Percentiles rank a stretch among this genome's conserved stretches.
Evolutionary conservation across 2,888 invertebrate species (phyloP).

Genomic region (Cenopis cana): DNA sequence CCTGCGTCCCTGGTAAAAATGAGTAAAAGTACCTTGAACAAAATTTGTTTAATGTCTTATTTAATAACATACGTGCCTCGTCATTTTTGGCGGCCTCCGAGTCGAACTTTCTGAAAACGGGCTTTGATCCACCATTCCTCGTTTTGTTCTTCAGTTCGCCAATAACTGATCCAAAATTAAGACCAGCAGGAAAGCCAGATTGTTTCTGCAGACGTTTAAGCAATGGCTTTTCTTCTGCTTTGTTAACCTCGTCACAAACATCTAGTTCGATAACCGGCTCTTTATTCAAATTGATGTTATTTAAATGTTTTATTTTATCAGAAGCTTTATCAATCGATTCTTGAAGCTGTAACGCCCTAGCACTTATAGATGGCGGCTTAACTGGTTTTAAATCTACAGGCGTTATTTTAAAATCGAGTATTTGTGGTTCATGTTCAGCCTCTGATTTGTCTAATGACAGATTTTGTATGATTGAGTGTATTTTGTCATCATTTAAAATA

Average conservation of each 20-base stretch:
- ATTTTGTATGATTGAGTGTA: conserved; percentile 77
- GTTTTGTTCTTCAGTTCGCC: conserved; percentile 79
- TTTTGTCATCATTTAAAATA: conserved; percentile 76
- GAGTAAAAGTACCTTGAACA: conserved; percentile 29
- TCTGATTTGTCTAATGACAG: conserved; percentile 70
- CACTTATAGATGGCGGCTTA: conserved; percentile 56
- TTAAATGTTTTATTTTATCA: conserved; percentile 61
- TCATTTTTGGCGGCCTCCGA: conserved; percentile 62
- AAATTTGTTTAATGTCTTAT: conserved; percentile 26
- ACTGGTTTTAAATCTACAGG: conserved; percentile 53
- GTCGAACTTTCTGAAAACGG: conserved; percentile 79
- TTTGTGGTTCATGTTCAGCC: conserved; percentile 53
- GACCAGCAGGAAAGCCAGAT: conserved; percentile 66
- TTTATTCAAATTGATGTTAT: conserved; percentile 48
- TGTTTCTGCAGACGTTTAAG: conserved; percentile 71
- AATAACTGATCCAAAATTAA: conserved; percentile 79
- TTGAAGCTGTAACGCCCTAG: conserved; percentile 60
- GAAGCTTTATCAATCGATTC: conserved; percentile 64
- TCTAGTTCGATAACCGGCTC: conserved; percentile 28
- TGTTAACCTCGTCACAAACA: conserved; percentile 42
- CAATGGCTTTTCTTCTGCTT: conserved; percentile 60
- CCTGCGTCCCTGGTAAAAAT: conserved; percentile 38
- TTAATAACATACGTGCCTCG: conserved; percentile 66
- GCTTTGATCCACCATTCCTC: conserved; percentile 72
- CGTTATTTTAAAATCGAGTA: conserved; percentile 48